Evolutionary conservation across 1,140 invertebrate species (phyloP).

Genomic region (Drosophila lini): DNA sequence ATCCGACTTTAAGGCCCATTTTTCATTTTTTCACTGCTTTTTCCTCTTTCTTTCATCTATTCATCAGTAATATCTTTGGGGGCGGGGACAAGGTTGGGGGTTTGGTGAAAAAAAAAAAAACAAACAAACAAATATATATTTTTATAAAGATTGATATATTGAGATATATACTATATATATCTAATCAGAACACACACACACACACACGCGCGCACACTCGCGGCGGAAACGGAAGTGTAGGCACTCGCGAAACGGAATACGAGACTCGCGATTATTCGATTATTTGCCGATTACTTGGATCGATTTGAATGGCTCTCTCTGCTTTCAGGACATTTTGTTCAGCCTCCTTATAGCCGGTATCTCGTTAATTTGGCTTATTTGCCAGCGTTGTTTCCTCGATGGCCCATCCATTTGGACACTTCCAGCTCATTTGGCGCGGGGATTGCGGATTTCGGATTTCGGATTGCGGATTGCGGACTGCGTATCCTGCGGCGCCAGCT

Average conservation of each 20-base stretch:
- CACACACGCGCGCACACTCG: conserved; percentile 6
- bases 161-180: conserved; percentile 8
- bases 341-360: conserved; percentile 27
- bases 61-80: conserved; percentile 44
- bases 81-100: no score
- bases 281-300: conserved; percentile 43
- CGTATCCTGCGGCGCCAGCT: conserved; percentile 8
- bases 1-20: conserved; percentile 29
- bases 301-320: conserved; percentile 40
- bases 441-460: conserved; percentile 8
- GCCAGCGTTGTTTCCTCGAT: conserved; percentile 24
- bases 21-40: background rate
- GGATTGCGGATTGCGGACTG: conserved; percentile 9
- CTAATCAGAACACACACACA: conserved; percentile 10
- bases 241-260: conserved; percentile 35
- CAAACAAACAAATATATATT: conserved; percentile 11
- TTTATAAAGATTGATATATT: conserved; percentile 44
- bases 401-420: conserved; percentile 53
- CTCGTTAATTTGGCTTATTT: conserved; percentile 53
- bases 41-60: conserved; percentile 7
- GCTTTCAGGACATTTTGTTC: conserved; percentile 31
- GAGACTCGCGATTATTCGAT: conserved; percentile 28
- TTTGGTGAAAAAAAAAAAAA: background rate
- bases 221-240: conserved; percentile 23
- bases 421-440: conserved; percentile 68